Percentiles rank a stretch among this genome's conserved stretches.
Evolutionary conservation across 2,113 vertebrate genomes (phyloP).

Genomic region (Steatornis caripensis): DNA sequence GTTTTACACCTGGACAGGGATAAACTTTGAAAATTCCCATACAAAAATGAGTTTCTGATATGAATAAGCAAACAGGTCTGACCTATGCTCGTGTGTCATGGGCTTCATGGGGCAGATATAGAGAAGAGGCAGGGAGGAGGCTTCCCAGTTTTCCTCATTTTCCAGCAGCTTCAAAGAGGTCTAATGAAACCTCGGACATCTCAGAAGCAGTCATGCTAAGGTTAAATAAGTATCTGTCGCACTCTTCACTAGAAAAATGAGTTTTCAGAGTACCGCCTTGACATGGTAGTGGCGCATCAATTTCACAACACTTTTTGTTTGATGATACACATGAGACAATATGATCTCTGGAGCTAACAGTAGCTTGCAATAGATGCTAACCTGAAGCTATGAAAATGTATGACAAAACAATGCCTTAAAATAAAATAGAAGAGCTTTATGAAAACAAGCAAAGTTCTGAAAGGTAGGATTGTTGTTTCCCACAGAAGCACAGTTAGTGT

Average conservation of each 20-base stretch:
- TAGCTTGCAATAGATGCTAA: background rate
- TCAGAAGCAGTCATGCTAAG: background rate
- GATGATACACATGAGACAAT: background rate
- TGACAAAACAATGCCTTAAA: background rate
- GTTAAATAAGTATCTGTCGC: background rate
- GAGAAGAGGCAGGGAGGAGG: background rate
- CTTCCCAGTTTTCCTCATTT: background rate
- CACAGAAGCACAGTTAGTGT: background rate
- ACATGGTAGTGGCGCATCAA: background rate
- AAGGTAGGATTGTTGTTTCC: background rate
- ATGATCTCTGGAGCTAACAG: background rate
- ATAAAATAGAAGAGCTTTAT: background rate
- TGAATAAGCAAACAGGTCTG: background rate
- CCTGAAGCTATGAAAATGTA: background rate
- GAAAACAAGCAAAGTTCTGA: background rate
- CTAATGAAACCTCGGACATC: background rate
- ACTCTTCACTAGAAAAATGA: background rate
- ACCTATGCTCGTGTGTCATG: background rate
- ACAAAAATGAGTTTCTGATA: background rate
- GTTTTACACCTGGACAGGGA: background rate
- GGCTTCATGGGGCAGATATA: background rate
- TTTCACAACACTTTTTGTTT: background rate
- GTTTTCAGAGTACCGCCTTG: background rate
- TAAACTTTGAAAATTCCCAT: background rate
- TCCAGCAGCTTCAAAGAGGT: background rate